Evolutionary conservation across 2,888 invertebrate genomes (phyloP).

Genomic region (Nephrotoma flavescens): DNA sequence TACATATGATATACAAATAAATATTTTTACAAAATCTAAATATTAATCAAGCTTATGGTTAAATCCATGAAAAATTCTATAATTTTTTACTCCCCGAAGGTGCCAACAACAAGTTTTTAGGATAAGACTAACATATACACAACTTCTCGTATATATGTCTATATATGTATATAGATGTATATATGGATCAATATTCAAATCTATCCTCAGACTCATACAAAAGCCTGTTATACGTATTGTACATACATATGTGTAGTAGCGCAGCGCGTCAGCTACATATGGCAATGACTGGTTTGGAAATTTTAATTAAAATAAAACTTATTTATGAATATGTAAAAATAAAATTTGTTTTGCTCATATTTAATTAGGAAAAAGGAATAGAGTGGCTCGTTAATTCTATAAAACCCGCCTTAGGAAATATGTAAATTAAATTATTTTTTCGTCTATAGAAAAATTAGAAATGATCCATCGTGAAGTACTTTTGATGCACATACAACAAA

Average conservation of each 20-base stretch:
- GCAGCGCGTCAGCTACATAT: neutral
- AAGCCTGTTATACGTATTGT: neutral
- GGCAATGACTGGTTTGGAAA: too few relatives aligned
- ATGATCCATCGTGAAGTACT: neutral
- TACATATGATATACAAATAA: neutral
- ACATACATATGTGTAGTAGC: neutral
- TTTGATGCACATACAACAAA: neutral
- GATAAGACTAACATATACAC: neutral
- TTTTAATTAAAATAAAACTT: too few relatives aligned
- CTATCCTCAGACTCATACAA: neutral
- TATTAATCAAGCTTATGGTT: neutral
- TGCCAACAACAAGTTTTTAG: neutral
- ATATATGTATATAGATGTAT: neutral
- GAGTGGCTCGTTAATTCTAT: neutral
- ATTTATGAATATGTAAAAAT: too few relatives aligned
- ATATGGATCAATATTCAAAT: neutral
- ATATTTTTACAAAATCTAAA: neutral
- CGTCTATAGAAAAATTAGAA: too few relatives aligned
- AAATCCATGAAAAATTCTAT: neutral
- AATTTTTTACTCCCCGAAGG: neutral
- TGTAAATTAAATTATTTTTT: neutral
- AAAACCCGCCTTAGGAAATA: neutral
- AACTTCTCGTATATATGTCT: too few relatives aligned
- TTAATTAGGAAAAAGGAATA: too few relatives aligned
- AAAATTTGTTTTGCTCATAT: too few relatives aligned